A percentile compares a stretch with the other conserved stretches of the same genome.
phyloP scores from a whole-genome alignment of 2,888 invertebrate species.

The Agrotis puta region DNA sequence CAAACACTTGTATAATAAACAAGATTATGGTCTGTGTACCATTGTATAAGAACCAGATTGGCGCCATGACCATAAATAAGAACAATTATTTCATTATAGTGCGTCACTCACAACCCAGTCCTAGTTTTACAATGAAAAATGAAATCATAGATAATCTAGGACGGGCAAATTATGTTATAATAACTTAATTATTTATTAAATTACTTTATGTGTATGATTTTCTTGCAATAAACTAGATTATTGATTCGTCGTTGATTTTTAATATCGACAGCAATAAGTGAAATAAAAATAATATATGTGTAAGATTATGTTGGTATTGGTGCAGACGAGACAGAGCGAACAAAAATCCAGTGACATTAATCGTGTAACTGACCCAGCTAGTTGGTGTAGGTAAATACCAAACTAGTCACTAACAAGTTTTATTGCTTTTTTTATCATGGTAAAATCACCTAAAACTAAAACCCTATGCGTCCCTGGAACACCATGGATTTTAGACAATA shows the following conservation, averaged over 20 bases:
- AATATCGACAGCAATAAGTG: not conserved
- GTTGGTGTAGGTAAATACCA: not conserved
- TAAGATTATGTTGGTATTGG: not conserved
- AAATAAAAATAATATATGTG: not conserved
- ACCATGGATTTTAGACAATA: no score
- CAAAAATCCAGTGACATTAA: not conserved
- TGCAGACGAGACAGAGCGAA: not conserved
- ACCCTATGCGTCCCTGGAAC: no score
- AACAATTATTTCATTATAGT: slow-evolving; percentile 41
- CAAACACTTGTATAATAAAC: slow-evolving; percentile 34
- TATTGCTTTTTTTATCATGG: not conserved
- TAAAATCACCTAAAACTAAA: no score
- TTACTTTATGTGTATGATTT: slow-evolving; percentile 32
- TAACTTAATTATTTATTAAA: slow-evolving; percentile 41
- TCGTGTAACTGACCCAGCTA: no score
- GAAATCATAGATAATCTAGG: slow-evolving; percentile 25
- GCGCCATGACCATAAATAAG: slow-evolving; percentile 24
- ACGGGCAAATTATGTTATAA: slow-evolving; percentile 27
- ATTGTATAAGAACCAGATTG: slow-evolving; percentile 36
- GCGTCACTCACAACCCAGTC: slow-evolving; percentile 31
- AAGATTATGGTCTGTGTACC: slow-evolving; percentile 26
- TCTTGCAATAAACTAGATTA: slow-evolving; percentile 28
- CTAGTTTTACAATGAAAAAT: slow-evolving; percentile 44
- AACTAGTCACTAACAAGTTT: not conserved
- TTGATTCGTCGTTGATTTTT: slow-evolving; percentile 23